phyloP scores from a whole-genome alignment of 2,113 vertebrate genomes.

The Dolichallabes microphthalmus region DNA sequence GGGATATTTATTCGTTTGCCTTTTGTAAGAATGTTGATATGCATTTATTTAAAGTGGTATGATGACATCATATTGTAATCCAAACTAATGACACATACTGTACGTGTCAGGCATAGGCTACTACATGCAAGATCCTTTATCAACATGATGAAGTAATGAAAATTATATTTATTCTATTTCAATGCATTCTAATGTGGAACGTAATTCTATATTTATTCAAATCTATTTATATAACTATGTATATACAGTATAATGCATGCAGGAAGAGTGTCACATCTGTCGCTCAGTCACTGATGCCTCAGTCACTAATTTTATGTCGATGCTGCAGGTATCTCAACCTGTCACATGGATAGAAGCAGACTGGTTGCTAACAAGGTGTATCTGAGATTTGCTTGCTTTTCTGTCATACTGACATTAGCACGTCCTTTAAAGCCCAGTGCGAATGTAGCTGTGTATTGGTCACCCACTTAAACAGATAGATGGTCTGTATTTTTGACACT shows the following conservation, averaged over 20 bases:
- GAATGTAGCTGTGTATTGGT: constrained; percentile 13
- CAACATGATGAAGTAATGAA: constrained; percentile 19
- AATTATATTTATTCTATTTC: not conserved
- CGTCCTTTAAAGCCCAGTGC: constrained; percentile 20
- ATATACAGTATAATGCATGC: not conserved
- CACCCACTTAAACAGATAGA: constrained; percentile 42
- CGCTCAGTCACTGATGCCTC: too few species aligned
- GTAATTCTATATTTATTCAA: not conserved
- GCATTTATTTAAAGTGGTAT: not conserved
- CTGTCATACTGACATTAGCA: not conserved
- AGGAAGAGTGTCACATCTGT: not conserved
- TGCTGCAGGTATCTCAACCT: not conserved
- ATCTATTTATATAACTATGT: not conserved
- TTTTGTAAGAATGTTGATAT: not conserved
- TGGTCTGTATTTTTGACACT: constrained; percentile 40
- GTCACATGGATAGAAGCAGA: not conserved
- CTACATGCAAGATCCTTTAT: constrained; percentile 9
- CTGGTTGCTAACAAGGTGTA: too few species aligned
- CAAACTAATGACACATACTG: not conserved
- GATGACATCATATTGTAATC: not conserved
- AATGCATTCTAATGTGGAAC: not conserved
- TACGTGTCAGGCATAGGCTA: not conserved
- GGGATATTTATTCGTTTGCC: not conserved
- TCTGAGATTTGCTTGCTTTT: constrained; percentile 2
- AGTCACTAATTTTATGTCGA: not conserved